Evolutionary conservation across 2,113 vertebrate species (phyloP).

Genomic region (Macaca mulatta): DNA sequence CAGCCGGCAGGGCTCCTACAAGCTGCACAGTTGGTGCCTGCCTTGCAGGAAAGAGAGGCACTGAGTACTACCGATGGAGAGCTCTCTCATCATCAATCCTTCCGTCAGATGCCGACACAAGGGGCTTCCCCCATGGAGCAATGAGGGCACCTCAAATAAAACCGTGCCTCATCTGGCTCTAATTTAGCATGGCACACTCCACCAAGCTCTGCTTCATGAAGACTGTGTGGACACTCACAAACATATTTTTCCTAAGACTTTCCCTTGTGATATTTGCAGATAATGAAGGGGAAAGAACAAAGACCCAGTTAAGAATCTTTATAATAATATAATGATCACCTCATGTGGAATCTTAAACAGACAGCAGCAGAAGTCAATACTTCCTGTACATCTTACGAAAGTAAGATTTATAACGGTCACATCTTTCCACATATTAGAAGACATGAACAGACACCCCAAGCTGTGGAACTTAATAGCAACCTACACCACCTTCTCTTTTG

Average conservation of each 20-base stretch:
- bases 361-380: not conserved
- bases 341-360: not conserved
- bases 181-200: not conserved
- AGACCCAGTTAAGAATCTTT: not conserved
- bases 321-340: not conserved
- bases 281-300: not conserved
- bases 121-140: not conserved
- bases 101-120: not conserved
- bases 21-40: too few species aligned
- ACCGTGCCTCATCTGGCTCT: not conserved
- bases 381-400: not conserved
- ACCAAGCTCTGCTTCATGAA: not conserved
- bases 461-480: not conserved
- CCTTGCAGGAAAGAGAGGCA: not conserved
- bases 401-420: not conserved
- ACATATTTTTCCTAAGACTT: not conserved
- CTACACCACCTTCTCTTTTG: not conserved
- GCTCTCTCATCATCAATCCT: not conserved
- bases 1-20: not conserved
- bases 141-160: not conserved
- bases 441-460: not conserved
- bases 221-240: not conserved
- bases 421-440: not conserved
- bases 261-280: not conserved
- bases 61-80: too few species aligned